Base-by-base conservation (phyloP, 53 echinoderm and acorn worm species). In the Arbacia lixula region DNA sequence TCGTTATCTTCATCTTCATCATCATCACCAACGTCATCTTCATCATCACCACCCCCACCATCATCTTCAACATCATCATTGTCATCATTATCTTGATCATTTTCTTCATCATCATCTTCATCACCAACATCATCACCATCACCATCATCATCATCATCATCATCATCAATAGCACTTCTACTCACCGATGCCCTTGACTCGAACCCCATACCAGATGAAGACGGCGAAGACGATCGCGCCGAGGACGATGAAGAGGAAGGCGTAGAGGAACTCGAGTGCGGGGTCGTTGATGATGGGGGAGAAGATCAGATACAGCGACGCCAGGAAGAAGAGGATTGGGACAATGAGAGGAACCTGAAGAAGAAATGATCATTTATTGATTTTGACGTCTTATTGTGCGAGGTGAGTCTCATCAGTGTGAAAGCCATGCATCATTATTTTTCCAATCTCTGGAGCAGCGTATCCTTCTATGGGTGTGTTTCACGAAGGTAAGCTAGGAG, bases 201-300 rank as follows among this genome's bases (percentile, higher is more conserved):
- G 36, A 0, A 55, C 1, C 53, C 71, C 58, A 36, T 53, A 61
- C 38, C 85, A 52, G 9, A 90, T 72, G 30, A 90, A 90, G 19
- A 76, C 56, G 32, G 71, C 36, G 30, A 68, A 90, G 30, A 90
- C 52, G 2, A 77, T 3, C 0, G 86, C 35, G 14, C 90, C 90
- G 6, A 38, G 19, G 1, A 86, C 12, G 73, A 90, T 90, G 83
- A 90, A 90, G 38, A 90, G 71, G 38, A 90, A 79, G 3, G 90
- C 90, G 36, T 90, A 90, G 27, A 90, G 73, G 64, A 90, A 90
- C 80, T 90, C 90, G 4, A 90, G 12, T 4, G 55, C 80, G 2
- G 90, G 90, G n/a, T 86, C 62, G 55, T 82, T 62, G 64, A 90
- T 90, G 82, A 90, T 90, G 3, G 90, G 90, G 6, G 87, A 58